phyloP scores from a whole-genome alignment of 2,888 invertebrate genomes.

The Stenotaenia linearis region DNA sequence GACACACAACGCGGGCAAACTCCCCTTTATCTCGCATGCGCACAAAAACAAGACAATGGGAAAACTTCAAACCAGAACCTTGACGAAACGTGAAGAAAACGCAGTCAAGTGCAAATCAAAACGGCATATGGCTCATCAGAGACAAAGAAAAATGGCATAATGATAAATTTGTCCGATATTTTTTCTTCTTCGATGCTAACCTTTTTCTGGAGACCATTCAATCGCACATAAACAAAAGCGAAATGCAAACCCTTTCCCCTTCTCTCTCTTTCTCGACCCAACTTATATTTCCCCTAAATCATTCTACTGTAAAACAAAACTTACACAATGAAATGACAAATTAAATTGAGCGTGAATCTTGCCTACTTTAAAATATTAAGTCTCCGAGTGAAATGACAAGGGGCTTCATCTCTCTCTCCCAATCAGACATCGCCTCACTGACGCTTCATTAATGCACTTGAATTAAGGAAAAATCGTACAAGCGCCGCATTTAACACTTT shows the following conservation, averaged over 20 bases:
- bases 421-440: conserved; percentile 9
- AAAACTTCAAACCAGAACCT: neutral
- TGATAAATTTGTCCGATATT: conserved; percentile 1
- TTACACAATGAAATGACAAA: conserved; percentile 5
- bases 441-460: conserved; percentile 1
- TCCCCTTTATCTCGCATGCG: neutral
- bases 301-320: neutral
- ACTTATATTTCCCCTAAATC: neutral
- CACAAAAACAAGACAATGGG: neutral
- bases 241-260: neutral
- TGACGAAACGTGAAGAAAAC: neutral
- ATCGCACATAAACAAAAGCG: neutral
- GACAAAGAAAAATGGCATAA: neutral
- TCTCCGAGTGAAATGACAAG: conserved; percentile 4
- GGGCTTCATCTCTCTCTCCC: neutral
- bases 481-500: neutral
- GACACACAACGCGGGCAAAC: neutral
- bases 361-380: conserved; percentile 9
- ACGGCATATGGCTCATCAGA: neutral
- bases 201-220: neutral
- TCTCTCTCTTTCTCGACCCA: neutral
- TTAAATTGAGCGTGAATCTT: conserved; percentile 4
- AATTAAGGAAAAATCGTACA: conserved; percentile 9
- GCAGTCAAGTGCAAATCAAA: conserved; percentile 4
- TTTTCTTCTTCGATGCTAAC: neutral